Evolutionary conservation across 2,888 invertebrate species (phyloP).

Genomic region (Nomada ruficornis): DNA sequence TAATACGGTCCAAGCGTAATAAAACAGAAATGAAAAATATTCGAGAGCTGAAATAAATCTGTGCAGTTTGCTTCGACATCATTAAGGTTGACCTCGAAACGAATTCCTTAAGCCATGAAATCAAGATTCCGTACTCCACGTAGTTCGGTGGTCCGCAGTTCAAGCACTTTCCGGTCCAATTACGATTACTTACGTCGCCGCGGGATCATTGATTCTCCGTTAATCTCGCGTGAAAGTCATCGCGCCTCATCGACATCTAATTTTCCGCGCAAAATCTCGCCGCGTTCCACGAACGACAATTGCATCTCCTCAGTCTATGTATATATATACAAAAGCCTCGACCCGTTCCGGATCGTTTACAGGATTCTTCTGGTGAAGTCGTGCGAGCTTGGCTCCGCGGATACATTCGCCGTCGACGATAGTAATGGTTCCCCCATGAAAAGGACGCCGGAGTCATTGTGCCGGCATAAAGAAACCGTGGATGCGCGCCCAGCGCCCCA

Average conservation of each 20-base stretch:
- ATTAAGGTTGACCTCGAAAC: neutral
- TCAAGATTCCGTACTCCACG: neutral
- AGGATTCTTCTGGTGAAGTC: constrained; percentile 57
- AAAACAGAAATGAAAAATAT: too few relatives aligned
- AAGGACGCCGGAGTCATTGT: constrained; percentile 62
- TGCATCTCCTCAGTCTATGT: constrained; percentile 35
- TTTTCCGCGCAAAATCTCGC: constrained; percentile 31
- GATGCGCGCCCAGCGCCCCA: constrained; percentile 43
- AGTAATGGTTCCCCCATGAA: constrained; percentile 61
- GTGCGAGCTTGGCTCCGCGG: constrained; percentile 47
- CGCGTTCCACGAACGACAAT: constrained; percentile 31
- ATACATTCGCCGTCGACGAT: constrained; percentile 54
- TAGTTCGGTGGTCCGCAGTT: too few relatives aligned
- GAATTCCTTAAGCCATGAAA: neutral
- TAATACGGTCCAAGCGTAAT: too few relatives aligned
- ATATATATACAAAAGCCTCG: constrained; percentile 35
- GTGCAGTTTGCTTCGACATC: neutral
- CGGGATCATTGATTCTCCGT: too few relatives aligned
- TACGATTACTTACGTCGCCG: neutral
- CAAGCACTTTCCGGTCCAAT: constrained; percentile 3
- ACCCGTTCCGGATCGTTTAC: constrained; percentile 63
- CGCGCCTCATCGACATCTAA: constrained; percentile 24
- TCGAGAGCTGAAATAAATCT: too few relatives aligned
- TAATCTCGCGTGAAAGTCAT: constrained; percentile 5
- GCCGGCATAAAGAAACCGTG: constrained; percentile 62